Evolutionary conservation across 1,140 invertebrate species (phyloP).

Genomic region (Coptotermes formosanus): DNA sequence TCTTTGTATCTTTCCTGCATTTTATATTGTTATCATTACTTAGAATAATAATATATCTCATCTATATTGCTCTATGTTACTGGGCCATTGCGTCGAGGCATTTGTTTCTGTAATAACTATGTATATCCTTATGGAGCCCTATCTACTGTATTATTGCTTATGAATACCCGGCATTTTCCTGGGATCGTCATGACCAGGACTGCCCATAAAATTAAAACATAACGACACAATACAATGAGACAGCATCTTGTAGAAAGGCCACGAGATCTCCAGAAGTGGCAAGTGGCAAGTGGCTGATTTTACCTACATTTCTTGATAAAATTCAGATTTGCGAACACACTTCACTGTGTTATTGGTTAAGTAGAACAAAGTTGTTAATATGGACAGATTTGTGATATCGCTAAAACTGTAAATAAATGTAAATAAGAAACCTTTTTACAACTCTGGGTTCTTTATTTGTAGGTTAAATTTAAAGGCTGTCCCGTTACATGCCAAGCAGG

Average conservation of each 20-base stretch:
- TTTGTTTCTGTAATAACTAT: constrained; percentile 4
- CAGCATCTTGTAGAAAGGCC: not conserved
- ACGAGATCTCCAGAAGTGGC: not conserved
- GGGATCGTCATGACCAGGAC: not conserved
- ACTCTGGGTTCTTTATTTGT: too few species aligned
- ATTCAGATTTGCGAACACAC: too few species aligned
- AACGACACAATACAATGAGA: not conserved
- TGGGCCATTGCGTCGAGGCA: constrained; percentile 23
- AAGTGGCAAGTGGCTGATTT: too few species aligned
- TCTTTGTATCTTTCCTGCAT: not conserved
- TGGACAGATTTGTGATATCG: too few species aligned
- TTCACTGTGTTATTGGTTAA: too few species aligned
- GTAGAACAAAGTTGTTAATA: too few species aligned
- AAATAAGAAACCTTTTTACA: too few species aligned
- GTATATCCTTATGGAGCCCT: constrained; percentile 21
- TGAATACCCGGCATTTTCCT: constrained; percentile 33
- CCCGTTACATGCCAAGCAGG: too few species aligned
- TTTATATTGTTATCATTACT: not conserved
- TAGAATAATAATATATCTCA: constrained; percentile 21
- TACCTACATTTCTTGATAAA: too few species aligned
- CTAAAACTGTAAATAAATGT: too few species aligned
- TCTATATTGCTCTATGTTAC: constrained; percentile 30
- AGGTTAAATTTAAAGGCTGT: too few species aligned
- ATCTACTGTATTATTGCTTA: constrained; percentile 30
- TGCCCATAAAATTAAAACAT: not conserved